These are phyloP conservation scores for Puntigrus tetrazona DNA, from an alignment of 2,113 vertebrate genomes.

Conservation along the genomic window DNA sequence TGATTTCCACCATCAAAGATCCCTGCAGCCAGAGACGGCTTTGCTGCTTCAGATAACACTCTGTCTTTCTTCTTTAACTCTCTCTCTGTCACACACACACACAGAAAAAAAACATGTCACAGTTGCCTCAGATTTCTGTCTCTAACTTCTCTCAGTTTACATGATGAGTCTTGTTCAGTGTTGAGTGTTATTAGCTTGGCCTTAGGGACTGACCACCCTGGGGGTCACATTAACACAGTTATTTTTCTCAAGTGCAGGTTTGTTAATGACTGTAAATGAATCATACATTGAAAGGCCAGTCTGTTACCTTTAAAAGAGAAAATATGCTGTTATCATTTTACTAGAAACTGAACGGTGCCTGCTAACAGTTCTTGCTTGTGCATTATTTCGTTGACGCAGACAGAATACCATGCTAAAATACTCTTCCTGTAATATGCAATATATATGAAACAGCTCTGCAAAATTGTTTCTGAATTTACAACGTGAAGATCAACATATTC, in stretches of 20 bases:
- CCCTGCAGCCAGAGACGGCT: conserved; percentile 70
- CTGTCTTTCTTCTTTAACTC: conserved; percentile 68
- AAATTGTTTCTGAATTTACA: background rate
- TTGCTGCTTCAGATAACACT: conserved; percentile 69
- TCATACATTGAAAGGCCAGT: background rate
- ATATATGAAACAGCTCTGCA: background rate
- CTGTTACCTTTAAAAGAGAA: background rate
- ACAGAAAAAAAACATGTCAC: conserved; percentile 14
- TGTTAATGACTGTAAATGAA: conserved; percentile 24
- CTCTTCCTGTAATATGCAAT: background rate
- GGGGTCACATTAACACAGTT: conserved; percentile 39
- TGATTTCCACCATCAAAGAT: conserved; percentile 76
- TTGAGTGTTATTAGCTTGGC: conserved; percentile 21
- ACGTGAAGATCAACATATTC: background rate
- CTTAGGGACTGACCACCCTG: conserved; percentile 26
- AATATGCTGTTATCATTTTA: background rate
- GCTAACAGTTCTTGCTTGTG: background rate
- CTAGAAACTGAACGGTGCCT: background rate
- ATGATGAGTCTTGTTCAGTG: conserved; percentile 41
- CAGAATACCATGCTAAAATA: background rate
- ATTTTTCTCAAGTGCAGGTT: conserved; percentile 23
- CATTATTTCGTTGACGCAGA: background rate
- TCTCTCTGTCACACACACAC: conserved; percentile 44
- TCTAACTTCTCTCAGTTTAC: conserved; percentile 38
- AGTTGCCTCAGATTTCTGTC: conserved; percentile 49